Evolutionary conservation across 2,888 invertebrate species (phyloP), one percentile per base, ranked within the genome.

Genomic region (Coenonympha arcania): DNA sequence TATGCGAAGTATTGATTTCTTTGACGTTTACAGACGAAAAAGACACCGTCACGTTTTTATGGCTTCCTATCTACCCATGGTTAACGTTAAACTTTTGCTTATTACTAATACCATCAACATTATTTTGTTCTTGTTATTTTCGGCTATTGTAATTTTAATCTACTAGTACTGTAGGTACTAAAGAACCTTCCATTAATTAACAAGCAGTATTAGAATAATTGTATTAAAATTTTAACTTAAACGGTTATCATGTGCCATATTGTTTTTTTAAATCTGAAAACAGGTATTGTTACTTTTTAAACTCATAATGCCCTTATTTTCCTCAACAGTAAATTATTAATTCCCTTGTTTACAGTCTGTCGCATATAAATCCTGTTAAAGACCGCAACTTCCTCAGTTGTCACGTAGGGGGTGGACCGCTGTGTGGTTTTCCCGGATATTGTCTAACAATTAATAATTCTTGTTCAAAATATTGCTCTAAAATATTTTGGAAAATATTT

Each of bases 1-100:
- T 64, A 60, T 50, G 54, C 44, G 16, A 58, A 61, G 58, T 68
- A 73, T 73, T 66, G 68, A 67, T 67, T 61, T 55, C 45, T 50
- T 53, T 49, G 47, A 41, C 50, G 50, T 54, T 54, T 49, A 55
- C 53, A 56, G 55, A 52, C 50, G 55, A 40, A 54, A 54, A 40
- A 50, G 54, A 55, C 47, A 55, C 55, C 50, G 49, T 50, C 50
- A 52, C 49, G 30, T 34, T 52, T 55, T 37, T 41, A 50, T 18
- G 55, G 55, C 44, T 55, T 55, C 55, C 47, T 41, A 48, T 42
- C 37, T 34, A n/a, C n/a, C 28, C 19, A 33, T 30, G 34, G 34
- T 15, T 30, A 39, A n/a, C n/a, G 39, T 49, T 42, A 26, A 39
- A 24, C 34, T 33, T 48, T 34, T 39, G 49, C 45, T 52, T 47